phyloP scores from a whole-genome alignment of 1,140 invertebrate species.

The Euwallacea similis region DNA sequence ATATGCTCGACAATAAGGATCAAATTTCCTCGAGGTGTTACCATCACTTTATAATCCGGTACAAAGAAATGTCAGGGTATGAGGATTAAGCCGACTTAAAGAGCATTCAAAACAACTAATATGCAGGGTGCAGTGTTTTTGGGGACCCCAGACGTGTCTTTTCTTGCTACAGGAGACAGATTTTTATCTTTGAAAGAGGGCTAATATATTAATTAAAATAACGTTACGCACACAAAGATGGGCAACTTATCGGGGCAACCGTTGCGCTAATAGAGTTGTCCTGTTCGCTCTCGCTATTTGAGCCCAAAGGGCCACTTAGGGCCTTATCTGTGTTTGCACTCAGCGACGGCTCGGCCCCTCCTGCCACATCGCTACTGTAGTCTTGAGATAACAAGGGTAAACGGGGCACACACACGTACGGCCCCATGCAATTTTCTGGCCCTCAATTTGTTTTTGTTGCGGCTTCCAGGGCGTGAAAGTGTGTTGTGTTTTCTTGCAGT shows the following conservation, averaged over 20 bases:
- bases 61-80: slow-evolving; percentile 34
- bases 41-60: slow-evolving; percentile 34
- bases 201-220: no score
- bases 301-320: slow-evolving; percentile 38
- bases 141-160: slow-evolving; percentile 26
- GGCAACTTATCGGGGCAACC: slow-evolving; percentile 7
- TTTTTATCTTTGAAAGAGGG: slow-evolving; percentile 17
- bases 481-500: not conserved
- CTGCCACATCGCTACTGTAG: slow-evolving; percentile 42
- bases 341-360: slow-evolving; percentile 35
- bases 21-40: slow-evolving; percentile 34
- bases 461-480: slow-evolving; percentile 30
- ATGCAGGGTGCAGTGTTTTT: slow-evolving; percentile 31
- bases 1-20: slow-evolving; percentile 24
- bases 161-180: slow-evolving; percentile 5
- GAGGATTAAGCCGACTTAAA: slow-evolving; percentile 32
- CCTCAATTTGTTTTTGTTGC: slow-evolving; percentile 36
- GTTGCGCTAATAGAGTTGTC: slow-evolving; percentile 44
- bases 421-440: slow-evolving; percentile 29
- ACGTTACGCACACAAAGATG: no score
- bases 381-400: slow-evolving; percentile 44
- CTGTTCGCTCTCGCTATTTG: slow-evolving; percentile 34
- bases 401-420: slow-evolving; percentile 32
- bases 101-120: slow-evolving; percentile 36
- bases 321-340: slow-evolving; percentile 44